Percentiles rank a stretch among this genome's conserved stretches.
Evolutionary conservation across 1,140 invertebrate species (phyloP).

Genomic region (Camponotus pennsylvanicus): DNA sequence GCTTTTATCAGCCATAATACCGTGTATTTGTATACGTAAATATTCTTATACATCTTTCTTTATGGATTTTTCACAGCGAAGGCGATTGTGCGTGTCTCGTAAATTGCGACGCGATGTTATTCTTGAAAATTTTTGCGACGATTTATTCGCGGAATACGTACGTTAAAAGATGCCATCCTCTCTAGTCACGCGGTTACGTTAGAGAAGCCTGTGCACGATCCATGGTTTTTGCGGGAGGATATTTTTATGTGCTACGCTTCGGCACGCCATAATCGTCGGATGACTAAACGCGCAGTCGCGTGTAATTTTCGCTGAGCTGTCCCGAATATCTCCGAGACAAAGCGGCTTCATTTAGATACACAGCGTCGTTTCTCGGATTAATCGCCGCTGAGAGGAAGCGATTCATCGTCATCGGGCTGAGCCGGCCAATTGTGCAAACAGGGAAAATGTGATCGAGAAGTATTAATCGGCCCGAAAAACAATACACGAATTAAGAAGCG

Average conservation of each 20-base stretch:
- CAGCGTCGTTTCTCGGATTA: slow-evolving; percentile 29
- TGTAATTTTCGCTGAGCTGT: slow-evolving; percentile 64
- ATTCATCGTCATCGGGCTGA: slow-evolving; percentile 18
- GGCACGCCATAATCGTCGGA: slow-evolving; percentile 60
- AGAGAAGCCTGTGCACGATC: neutral
- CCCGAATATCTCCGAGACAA: slow-evolving; percentile 54
- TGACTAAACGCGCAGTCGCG: slow-evolving; percentile 62
- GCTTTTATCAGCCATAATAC: neutral
- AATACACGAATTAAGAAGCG: slow-evolving; percentile 23
- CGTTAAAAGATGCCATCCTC: neutral
- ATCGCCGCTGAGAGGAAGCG: slow-evolving; percentile 5
- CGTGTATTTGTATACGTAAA: neutral
- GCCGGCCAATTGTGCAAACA: slow-evolving; percentile 48
- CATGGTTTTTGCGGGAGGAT: slow-evolving; percentile 51
- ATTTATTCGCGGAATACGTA: slow-evolving; percentile 10
- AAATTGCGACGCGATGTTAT: slow-evolving; percentile 10
- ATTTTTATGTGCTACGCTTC: slow-evolving; percentile 53
- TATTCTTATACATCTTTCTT: neutral
- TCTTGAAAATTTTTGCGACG: slow-evolving; percentile 1
- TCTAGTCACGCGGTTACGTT: neutral
- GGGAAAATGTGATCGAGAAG: slow-evolving; percentile 11
- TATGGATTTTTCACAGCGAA: neutral
- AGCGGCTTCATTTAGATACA: slow-evolving; percentile 42
- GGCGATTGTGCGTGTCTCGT: neutral
- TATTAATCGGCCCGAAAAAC: neutral